Conservation (phyloP, 2,113 vertebrate genomes). For the Tricholaema leucomelas region DNA sequence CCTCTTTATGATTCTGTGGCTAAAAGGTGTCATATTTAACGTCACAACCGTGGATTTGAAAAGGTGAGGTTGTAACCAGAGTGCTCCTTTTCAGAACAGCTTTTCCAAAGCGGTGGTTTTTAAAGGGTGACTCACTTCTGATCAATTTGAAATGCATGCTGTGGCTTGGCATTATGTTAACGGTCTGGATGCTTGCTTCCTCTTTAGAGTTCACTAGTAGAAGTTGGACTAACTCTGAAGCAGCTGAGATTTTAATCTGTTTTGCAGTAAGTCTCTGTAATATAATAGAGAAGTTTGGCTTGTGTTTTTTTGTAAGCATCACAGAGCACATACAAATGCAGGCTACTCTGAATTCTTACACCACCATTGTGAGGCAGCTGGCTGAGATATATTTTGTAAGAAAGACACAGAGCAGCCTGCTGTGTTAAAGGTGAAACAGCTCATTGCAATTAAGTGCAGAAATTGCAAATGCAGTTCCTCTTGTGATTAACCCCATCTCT, state of each 20-base stretch:
- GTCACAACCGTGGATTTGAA: slow-evolving; percentile 96
- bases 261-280: background rate
- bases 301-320: background rate
- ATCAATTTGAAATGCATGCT: background rate
- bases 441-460: background rate
- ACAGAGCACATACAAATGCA: background rate
- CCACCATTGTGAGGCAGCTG: background rate
- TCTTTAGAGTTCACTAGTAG: background rate
- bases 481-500: background rate
- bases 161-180: background rate
- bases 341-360: background rate
- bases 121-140: background rate
- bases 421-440: background rate
- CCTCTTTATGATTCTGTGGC: slow-evolving; percentile 97
- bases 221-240: background rate
- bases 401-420: background rate
- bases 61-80: slow-evolving; percentile 74
- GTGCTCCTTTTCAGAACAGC: background rate
- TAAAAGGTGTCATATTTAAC: slow-evolving; percentile 95
- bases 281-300: background rate
- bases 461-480: background rate
- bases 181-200: background rate
- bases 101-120: background rate
- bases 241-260: background rate
- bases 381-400: background rate